Conservation (phyloP, 92 coral and sea anemone genomes). For the Porites lobata region DNA sequence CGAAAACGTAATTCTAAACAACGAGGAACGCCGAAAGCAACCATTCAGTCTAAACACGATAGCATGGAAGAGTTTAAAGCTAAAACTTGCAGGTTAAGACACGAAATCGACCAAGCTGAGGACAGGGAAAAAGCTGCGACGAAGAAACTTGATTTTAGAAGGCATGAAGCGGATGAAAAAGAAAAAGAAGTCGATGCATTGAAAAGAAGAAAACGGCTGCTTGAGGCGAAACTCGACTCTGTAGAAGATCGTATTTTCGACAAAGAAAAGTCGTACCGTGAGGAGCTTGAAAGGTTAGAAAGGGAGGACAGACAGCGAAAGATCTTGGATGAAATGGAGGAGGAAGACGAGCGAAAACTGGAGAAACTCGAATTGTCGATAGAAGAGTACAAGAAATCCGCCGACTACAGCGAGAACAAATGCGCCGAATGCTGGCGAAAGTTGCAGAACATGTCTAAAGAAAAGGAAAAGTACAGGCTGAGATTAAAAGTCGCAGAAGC, state of each 20-base stretch:
- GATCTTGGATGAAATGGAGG: slow-evolving; percentile 70
- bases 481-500: slow-evolving; percentile 49
- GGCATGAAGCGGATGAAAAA: slow-evolving; percentile 46
- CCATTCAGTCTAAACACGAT: neutral
- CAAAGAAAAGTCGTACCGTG: slow-evolving; percentile 26
- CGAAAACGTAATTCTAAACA: slow-evolving; percentile 28
- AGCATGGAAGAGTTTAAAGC: slow-evolving; percentile 78
- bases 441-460: slow-evolving; percentile 55
- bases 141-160: slow-evolving; percentile 43
- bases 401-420: slow-evolving; percentile 72
- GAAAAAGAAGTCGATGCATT: slow-evolving; percentile 58
- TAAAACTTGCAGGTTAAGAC: slow-evolving; percentile 63
- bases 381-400: slow-evolving; percentile 47
- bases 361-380: slow-evolving; percentile 68
- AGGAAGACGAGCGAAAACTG: slow-evolving; percentile 65
- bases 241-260: slow-evolving; percentile 61
- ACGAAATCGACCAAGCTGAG: slow-evolving; percentile 78
- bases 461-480: slow-evolving; percentile 47
- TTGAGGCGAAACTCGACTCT: slow-evolving; percentile 46
- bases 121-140: slow-evolving; percentile 61
- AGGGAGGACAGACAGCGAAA: slow-evolving; percentile 57
- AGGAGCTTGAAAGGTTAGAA: slow-evolving; percentile 44
- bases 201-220: slow-evolving; percentile 41
- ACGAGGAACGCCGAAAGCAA: slow-evolving; percentile 18
- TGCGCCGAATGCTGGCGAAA: slow-evolving; percentile 68